These are phyloP conservation scores for Procambarus clarkii DNA, from an alignment of 1,140 invertebrate species.

Conservation along the genomic window DNA sequence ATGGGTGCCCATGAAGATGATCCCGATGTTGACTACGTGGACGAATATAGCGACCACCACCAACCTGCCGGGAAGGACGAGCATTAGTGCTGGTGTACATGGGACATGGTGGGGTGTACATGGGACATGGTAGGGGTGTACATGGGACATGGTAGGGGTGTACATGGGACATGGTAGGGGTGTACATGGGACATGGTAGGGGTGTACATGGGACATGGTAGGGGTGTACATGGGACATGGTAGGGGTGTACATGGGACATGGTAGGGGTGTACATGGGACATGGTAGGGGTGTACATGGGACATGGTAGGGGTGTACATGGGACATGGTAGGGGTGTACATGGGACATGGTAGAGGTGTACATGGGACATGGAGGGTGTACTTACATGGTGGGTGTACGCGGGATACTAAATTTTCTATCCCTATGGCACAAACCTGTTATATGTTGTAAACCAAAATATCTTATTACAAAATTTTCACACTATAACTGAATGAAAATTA, in stretches of 20 bases:
- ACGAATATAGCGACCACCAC: constrained; percentile 82
- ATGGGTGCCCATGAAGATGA: constrained; percentile 84
- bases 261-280: neutral
- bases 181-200: neutral
- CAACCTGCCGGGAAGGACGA: constrained; percentile 4
- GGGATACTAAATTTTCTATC: too few relatives aligned
- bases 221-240: neutral
- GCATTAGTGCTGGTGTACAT: neutral
- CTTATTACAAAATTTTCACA: too few relatives aligned
- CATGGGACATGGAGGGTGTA: too few relatives aligned
- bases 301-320: neutral
- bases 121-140: neutral
- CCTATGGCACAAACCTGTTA: too few relatives aligned
- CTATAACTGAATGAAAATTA: too few relatives aligned
- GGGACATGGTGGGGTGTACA: neutral
- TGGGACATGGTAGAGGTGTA: neutral
- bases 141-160: neutral
- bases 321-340: neutral
- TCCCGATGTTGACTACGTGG: constrained; percentile 85
- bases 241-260: neutral
- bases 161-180: neutral
- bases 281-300: neutral
- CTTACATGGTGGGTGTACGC: too few relatives aligned
- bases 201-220: neutral
- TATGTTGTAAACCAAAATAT: too few relatives aligned